Conservation (phyloP, 2,797 vertebrate species). For the Muraenolepis orangiensis region DNA sequence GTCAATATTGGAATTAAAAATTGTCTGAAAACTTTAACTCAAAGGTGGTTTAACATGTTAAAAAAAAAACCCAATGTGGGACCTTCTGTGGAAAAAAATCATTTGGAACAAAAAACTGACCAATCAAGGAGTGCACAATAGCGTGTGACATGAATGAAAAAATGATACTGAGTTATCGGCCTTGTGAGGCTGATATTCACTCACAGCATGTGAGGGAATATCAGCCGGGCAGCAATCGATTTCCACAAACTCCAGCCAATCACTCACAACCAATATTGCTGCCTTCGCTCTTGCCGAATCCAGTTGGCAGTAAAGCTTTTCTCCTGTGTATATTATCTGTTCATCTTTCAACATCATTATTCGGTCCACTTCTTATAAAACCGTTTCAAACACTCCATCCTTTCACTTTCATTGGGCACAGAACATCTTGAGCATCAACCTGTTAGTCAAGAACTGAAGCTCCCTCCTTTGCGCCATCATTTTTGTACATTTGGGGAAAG, state of each 20-base stretch:
- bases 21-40: background rate
- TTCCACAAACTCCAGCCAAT: background rate
- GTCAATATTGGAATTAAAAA: background rate
- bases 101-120: too few species aligned
- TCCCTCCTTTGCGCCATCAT: background rate
- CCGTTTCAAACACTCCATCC: background rate
- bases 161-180: background rate
- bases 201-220: too few species aligned
- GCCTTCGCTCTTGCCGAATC: background rate
- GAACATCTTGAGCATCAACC: background rate
- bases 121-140: background rate
- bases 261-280: background rate
- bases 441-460: background rate
- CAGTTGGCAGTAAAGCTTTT: background rate
- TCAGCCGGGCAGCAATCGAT: background rate
- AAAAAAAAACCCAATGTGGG: background rate
- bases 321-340: background rate
- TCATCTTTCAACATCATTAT: background rate
- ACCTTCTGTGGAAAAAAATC: too few species aligned
- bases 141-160: background rate
- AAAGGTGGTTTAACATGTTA: background rate
- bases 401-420: background rate
- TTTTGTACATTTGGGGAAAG: background rate
- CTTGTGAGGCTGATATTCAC: background rate
- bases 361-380: background rate